phyloP scores from a whole-genome alignment of 2,113 vertebrate genomes.

The Diadophis punctatus region DNA sequence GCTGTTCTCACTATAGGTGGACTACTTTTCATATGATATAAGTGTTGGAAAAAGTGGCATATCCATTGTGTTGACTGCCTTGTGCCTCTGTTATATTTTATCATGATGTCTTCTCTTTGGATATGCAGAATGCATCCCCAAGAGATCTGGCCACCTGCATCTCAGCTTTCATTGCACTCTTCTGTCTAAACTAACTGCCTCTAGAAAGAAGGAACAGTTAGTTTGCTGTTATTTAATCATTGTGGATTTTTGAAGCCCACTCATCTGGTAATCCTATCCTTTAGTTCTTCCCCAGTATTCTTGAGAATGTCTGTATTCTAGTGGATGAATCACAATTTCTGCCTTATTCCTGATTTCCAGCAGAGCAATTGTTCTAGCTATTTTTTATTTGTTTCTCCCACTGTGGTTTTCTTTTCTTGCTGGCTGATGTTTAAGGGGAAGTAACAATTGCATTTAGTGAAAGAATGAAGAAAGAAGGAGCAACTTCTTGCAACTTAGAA shows the following conservation, averaged over 20 bases:
- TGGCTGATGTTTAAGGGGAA: background rate
- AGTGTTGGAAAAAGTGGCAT: background rate
- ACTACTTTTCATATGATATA: background rate
- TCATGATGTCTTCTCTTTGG: background rate
- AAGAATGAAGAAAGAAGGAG: background rate
- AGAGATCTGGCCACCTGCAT: background rate
- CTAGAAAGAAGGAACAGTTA: background rate
- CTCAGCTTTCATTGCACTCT: background rate
- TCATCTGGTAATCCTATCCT: background rate
- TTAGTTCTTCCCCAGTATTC: background rate
- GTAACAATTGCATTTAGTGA: background rate
- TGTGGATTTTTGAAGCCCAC: background rate
- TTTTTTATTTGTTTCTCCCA: background rate
- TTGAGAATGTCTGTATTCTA: background rate
- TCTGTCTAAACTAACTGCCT: background rate
- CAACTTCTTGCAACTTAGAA: background rate
- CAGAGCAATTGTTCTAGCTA: background rate
- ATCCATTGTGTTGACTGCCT: too few relatives aligned
- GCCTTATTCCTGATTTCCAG: background rate
- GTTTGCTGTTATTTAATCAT: background rate
- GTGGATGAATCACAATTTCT: background rate
- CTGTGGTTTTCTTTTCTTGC: background rate
- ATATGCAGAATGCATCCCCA: background rate
- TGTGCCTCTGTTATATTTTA: background rate
- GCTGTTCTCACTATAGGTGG: background rate